These are phyloP conservation scores for Sebastes matsubarae DNA, from an alignment of 2,797 vertebrate genomes.

Conservation along the genomic window DNA sequence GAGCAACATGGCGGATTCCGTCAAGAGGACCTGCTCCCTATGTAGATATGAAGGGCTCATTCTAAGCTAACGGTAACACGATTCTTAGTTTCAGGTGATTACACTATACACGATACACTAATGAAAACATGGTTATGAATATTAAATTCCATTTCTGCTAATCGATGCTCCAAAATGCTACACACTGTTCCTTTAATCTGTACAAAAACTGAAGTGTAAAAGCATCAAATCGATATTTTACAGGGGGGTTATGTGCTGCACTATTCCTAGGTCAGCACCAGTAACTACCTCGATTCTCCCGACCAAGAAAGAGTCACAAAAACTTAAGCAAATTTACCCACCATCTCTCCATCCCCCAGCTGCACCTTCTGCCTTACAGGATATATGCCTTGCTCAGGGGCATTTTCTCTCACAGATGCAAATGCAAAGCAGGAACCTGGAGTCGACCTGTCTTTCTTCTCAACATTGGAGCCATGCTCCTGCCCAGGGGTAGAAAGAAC, in stretches of 20 bases:
- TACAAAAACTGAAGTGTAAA: not conserved
- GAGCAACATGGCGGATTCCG: too few species aligned
- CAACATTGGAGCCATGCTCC: constrained; percentile 39
- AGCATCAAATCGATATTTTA: not conserved
- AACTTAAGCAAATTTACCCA: not conserved
- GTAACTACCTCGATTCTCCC: not conserved
- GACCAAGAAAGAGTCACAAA: not conserved
- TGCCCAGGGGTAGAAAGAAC: constrained; percentile 60
- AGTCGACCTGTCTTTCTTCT: constrained; percentile 58
- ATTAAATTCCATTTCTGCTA: not conserved
- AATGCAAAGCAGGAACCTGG: constrained; percentile 57
- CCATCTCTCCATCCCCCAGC: constrained; percentile 25
- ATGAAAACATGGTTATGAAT: not conserved
- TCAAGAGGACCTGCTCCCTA: too few species aligned
- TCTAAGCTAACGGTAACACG: not conserved
- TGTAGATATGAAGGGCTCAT: not conserved
- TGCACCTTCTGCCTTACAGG: constrained; percentile 43
- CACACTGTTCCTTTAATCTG: not conserved
- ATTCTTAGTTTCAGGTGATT: not conserved
- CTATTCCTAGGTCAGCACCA: not conserved
- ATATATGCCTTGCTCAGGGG: constrained; percentile 59
- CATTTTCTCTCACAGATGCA: constrained; percentile 60
- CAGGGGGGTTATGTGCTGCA: not conserved
- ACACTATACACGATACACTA: not conserved
- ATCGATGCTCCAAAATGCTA: not conserved